A percentile compares a stretch with the other conserved stretches of the same genome.
phyloP scores from a whole-genome alignment of 1,140 invertebrate genomes.

The Nephotettix cincticeps region DNA sequence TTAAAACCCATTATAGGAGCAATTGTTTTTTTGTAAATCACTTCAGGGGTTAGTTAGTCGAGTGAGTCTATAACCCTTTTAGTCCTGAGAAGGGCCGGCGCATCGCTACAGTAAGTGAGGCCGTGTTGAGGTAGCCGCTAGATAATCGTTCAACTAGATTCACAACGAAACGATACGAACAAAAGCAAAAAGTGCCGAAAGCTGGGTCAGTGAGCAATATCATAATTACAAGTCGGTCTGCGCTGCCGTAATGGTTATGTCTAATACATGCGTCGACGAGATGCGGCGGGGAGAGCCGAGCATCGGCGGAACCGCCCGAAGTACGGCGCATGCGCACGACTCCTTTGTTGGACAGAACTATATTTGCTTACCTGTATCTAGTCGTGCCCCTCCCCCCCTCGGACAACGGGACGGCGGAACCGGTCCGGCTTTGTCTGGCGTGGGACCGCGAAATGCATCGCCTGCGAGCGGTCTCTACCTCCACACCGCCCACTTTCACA shows the following conservation, averaged over 20 bases:
- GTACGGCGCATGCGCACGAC: not conserved
- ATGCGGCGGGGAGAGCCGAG: not conserved
- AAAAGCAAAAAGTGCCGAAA: conserved; percentile 4
- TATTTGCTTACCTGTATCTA: conserved; percentile 12
- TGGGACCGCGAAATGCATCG: not conserved
- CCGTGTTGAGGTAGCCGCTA: not conserved
- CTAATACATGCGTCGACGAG: not conserved
- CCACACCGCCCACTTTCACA: not conserved
- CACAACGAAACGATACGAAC: not conserved
- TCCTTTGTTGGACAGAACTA: conserved; percentile 7
- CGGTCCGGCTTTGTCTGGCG: not conserved
- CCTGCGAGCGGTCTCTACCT: not conserved
- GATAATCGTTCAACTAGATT: not conserved
- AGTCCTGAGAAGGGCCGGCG: too few species aligned
- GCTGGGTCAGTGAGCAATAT: conserved; percentile 9
- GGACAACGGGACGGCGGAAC: conserved; percentile 2
- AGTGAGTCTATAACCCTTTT: too few species aligned
- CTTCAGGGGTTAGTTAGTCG: too few species aligned
- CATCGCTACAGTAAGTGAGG: not conserved
- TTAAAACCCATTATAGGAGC: too few species aligned
- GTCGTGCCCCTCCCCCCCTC: not conserved
- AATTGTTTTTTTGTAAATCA: too few species aligned
- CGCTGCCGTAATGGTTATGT: not conserved
- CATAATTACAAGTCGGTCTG: conserved; percentile 6
- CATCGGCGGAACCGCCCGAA: not conserved